A percentile compares a stretch with the other conserved stretches of the same genome.
These are phyloP conservation scores for Ethmia dodecea DNA, from an alignment of 2,888 invertebrate genomes.

Conservation along the genomic window DNA sequence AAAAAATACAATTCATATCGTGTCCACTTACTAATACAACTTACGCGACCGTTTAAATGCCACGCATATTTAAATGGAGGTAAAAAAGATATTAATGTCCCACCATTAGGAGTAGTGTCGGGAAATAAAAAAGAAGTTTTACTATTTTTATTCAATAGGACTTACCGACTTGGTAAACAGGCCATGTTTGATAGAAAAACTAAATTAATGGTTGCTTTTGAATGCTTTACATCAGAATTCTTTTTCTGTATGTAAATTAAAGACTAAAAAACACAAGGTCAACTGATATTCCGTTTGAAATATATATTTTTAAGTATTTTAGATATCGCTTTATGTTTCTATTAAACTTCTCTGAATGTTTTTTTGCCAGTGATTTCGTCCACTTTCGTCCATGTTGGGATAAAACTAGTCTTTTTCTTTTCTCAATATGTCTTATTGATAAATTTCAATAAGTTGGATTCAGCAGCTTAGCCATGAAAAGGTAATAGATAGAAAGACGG, in stretches of 20 bases:
- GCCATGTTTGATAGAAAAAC: slow-evolving; percentile 33
- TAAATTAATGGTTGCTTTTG: slow-evolving; percentile 38
- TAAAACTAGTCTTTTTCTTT: too few relatives aligned
- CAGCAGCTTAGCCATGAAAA: too few relatives aligned
- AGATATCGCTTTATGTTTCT: too few relatives aligned
- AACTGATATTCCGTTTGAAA: slow-evolving; percentile 16
- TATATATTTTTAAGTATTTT: too few relatives aligned
- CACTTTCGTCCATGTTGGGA: too few relatives aligned
- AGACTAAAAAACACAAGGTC: slow-evolving; percentile 36
- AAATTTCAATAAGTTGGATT: too few relatives aligned
- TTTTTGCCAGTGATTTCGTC: too few relatives aligned
- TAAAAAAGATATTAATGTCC: slow-evolving; percentile 45
- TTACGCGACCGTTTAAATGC: slow-evolving; percentile 32
- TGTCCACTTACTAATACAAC: slow-evolving; percentile 30
- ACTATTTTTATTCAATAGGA: slow-evolving; percentile 38
- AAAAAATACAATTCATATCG: too few relatives aligned
- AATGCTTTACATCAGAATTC: slow-evolving; percentile 35
- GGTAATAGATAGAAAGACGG: too few relatives aligned
- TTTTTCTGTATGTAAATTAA: slow-evolving; percentile 46
- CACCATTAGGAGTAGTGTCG: slow-evolving; percentile 38
- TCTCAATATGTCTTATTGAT: too few relatives aligned
- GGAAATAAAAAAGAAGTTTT: slow-evolving; percentile 28
- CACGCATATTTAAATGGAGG: slow-evolving; percentile 42
- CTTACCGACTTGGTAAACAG: slow-evolving; percentile 33
- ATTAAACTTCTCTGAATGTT: too few relatives aligned